Evolutionary conservation across 2,797 vertebrate genomes (phyloP), one percentile per base, ranked within the genome.

Genomic region (Anomalospiza imberbis): DNA sequence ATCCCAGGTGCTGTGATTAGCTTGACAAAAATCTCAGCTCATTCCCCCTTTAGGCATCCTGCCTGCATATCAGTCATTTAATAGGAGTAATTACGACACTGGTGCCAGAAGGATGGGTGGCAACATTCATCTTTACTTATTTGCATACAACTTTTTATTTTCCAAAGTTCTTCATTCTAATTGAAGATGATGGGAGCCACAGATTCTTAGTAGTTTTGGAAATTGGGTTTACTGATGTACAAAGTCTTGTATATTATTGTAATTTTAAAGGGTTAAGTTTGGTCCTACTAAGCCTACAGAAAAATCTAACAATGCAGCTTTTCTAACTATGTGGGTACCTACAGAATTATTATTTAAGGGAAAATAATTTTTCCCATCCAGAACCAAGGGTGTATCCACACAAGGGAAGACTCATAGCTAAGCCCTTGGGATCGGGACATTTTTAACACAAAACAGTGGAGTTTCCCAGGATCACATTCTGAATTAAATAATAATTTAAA

Each of bases 141-240:
- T 94, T 96, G 88, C 94, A 79, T 96, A 45, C 44, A 84, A 86
- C 17, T 45, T 88, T 50, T 93, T 90, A 58, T 86, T 94, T 95
- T 81, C 29, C 65, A 36, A 84, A 84, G 20, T 53, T n/a, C 24
- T 91, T 73, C 24, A 12, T 34, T 76, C 29, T 94, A 93, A 95
- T 47, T 96, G 77, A 91, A 91, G 91, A 48, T 2, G 29, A 88
- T 63, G 55, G 29, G 26, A 84, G 29, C 7, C 74, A 62, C 16
- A 60, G 65, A 94, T 73, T 94, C 88, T 87, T 88, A 90, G 77
- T 48, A 81, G 66, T 91, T 94, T 84, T 75, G 50, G 40, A 92
- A 94, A 84, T 2, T 44, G 0, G 7, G 6, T 17, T 89, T 74
- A 65, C 19, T 67, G 61, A 91, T 55, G 50, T 92, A 75, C 72